phyloP scores from a whole-genome alignment of 2,888 invertebrate genomes.

The Lottia scabra region DNA sequence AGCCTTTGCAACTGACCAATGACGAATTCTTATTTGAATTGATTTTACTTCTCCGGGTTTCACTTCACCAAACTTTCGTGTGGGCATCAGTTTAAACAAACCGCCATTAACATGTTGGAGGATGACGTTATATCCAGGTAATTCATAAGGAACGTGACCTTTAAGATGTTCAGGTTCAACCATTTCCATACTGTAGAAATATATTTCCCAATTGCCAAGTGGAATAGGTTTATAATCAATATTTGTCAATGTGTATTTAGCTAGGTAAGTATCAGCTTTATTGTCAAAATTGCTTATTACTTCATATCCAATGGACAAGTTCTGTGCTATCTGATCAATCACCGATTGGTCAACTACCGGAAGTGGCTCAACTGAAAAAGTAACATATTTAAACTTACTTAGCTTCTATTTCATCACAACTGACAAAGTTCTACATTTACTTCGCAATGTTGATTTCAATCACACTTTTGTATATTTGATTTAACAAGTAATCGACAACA shows the following conservation, averaged over 20 bases:
- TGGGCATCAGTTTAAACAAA: constrained; percentile 41
- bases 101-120: constrained; percentile 45
- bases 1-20: constrained; percentile 39
- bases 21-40: constrained; percentile 24
- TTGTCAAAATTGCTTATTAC: constrained; percentile 43
- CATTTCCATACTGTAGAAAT: constrained; percentile 39
- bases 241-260: constrained; percentile 35
- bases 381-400: too few species aligned
- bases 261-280: constrained; percentile 24
- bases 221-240: constrained; percentile 31
- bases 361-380: constrained; percentile 29
- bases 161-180: constrained; percentile 22
- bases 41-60: constrained; percentile 18
- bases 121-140: constrained; percentile 34
- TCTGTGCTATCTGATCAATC: constrained; percentile 47
- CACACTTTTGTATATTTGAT: too few species aligned
- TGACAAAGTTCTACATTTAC: too few species aligned
- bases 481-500: too few species aligned
- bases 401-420: too few species aligned
- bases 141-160: constrained; percentile 22
- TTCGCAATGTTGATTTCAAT: too few species aligned
- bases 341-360: constrained; percentile 34
- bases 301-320: constrained; percentile 35
- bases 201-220: constrained; percentile 51
- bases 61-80: constrained; percentile 24